phyloP scores from a whole-genome alignment of 2,113 vertebrate species.

The Pelecanus crispus region DNA sequence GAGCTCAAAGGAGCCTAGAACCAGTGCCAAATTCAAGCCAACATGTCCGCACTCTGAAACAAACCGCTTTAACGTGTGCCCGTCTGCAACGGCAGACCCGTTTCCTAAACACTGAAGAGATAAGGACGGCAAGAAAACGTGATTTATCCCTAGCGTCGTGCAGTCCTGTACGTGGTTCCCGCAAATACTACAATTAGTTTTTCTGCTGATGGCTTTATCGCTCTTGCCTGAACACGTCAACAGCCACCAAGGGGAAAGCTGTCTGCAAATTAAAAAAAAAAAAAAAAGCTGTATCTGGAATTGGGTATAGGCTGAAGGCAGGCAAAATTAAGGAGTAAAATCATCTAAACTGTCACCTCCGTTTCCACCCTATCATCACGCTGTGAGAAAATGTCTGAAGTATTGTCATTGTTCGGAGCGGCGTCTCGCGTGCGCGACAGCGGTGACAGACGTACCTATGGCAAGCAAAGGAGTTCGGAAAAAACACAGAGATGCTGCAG shows the following conservation, averaged over 20 bases:
- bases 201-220: fast-evolving
- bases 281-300: no score
- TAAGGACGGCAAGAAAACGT: fast-evolving
- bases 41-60: fast-evolving
- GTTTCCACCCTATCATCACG: neutral
- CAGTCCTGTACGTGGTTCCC: fast-evolving
- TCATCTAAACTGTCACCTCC: neutral
- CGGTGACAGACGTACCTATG: fast-evolving
- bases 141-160: fast-evolving
- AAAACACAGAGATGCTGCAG: no score
- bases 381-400: neutral
- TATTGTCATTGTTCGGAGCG: fast-evolving
- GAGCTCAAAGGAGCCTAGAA: neutral
- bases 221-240: neutral
- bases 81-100: neutral
- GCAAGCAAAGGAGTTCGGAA: neutral
- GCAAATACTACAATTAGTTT: fast-evolving
- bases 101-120: neutral
- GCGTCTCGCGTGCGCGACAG: fast-evolving
- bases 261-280: neutral
- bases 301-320: neutral
- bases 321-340: neutral
- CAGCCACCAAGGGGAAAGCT: neutral
- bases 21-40: fast-evolving
- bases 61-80: fast-evolving